Conservation (phyloP, 2,113 vertebrate species). For the Manacus vitellinus region DNA sequence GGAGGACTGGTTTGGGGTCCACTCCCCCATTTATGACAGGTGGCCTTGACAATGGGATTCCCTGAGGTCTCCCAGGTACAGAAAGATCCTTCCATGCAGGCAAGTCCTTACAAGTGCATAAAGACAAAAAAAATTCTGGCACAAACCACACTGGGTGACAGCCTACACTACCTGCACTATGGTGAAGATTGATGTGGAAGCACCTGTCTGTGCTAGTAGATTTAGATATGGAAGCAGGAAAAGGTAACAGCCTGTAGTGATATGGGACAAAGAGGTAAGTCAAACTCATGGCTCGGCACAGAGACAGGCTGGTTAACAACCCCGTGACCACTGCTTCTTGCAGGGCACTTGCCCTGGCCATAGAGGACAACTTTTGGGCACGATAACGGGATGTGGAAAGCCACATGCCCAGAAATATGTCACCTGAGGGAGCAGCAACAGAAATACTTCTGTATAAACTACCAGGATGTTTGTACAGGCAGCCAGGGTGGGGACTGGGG, state of each 20-base stretch:
- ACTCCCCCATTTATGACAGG: rapidly evolving
- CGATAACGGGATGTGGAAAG: background rate
- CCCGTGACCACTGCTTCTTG: background rate
- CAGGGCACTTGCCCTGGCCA: background rate
- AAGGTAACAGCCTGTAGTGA: background rate
- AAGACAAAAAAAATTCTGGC: background rate
- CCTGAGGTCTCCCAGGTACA: background rate
- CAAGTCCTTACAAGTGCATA: background rate
- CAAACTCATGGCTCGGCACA: background rate
- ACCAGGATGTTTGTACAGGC: background rate
- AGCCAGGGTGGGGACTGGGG: background rate
- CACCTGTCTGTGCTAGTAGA: background rate
- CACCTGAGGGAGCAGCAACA: background rate
- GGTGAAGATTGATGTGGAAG: background rate
- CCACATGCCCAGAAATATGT: background rate
- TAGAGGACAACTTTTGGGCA: rapidly evolving
- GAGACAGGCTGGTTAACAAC: background rate
- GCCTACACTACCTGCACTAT: background rate
- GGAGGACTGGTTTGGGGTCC: background rate
- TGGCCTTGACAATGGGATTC: background rate
- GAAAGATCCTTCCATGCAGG: background rate
- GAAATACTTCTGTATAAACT: background rate
- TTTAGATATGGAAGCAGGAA: background rate
- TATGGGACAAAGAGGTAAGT: rapidly evolving
- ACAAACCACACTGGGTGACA: background rate